Base-by-base conservation (phyloP, 2,888 invertebrate species). In the Cheilosia grossa region DNA sequence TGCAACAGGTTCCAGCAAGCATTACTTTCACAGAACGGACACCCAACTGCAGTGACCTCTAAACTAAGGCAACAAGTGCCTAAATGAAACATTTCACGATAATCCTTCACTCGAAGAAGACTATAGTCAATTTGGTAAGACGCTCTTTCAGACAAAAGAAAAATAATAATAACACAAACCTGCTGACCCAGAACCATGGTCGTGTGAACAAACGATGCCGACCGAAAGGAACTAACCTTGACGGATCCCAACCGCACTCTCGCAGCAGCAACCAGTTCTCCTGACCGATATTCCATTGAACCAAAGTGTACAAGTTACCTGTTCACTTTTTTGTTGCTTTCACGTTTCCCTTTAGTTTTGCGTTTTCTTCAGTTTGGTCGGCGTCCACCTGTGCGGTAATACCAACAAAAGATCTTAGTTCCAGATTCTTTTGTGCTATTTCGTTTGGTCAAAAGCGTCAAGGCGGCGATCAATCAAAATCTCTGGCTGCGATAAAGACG, bases 141-240 rank as follows among this genome's bases (percentile, higher is more conserved):
- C 47, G 24, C 59, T 49, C 19, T 30, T 37, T 17, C 7, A 33
- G 47, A 27, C 17, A 47, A 44, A 58, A 58, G 19, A 10, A 47
- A 17, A 27, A 56, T 0, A 33, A 33, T 9, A 37, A 37, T 13
- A 37, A 37, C 10, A 73, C 27, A 58, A 82, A 72, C 79, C 54
- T 63, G 82, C 27, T 79, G 82, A 78, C 82, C 80, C 70, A 83
- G 80, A 80, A 80, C 80, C 72, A 27, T 27, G 37, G 64, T 21
- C 51, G 47, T 42, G 59, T 47, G 69, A 54, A 80, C 49, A 64
- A 83, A 59, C 33, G 47, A 59, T 15, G 61, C 83, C 79, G 79
- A 79, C 83, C 70, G 74, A 83, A 83, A 54, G 80, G 80, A 80
- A 83, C 53, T 80, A 80, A 83, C 83, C 83, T 83, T 83, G 83